Evolutionary conservation across 2,888 invertebrate genomes (phyloP).

Genomic region (Eupithecia dodoneata): DNA sequence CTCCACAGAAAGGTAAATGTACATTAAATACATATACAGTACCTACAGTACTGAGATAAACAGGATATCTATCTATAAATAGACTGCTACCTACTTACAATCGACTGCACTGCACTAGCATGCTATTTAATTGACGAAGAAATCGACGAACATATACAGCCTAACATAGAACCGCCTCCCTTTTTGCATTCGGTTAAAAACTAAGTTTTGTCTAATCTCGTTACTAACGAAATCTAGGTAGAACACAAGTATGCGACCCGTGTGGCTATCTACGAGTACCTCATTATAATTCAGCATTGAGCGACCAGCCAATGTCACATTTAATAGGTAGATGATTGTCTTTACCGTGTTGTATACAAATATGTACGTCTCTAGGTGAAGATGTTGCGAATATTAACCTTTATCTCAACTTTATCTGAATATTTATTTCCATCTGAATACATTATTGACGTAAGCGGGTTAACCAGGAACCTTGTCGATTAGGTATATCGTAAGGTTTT

Average conservation of each 20-base stretch:
- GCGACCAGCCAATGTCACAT: conserved; percentile 41
- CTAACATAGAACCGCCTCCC: no score
- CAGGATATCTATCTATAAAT: no score
- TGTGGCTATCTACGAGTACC: conserved; percentile 15
- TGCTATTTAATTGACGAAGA: no score
- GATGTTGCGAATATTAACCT: background rate
- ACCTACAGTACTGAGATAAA: background rate
- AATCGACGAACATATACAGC: no score
- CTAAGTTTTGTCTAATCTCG: no score
- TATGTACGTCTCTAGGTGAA: background rate
- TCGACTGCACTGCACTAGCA: no score
- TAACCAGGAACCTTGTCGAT: no score
- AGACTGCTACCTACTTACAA: no score
- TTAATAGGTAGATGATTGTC: conserved; percentile 12
- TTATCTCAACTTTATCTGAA: background rate
- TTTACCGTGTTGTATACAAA: background rate
- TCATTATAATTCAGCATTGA: conserved; percentile 45
- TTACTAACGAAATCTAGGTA: conserved; percentile 20
- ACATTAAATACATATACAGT: no score
- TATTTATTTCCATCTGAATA: background rate
- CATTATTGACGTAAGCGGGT: background rate
- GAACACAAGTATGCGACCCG: conserved; percentile 18
- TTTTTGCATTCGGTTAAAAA: no score
- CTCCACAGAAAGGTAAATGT: no score
- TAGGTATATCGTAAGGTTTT: no score